phyloP scores from a whole-genome alignment of 2,888 invertebrate genomes.

The Eumerus sabulonum region DNA sequence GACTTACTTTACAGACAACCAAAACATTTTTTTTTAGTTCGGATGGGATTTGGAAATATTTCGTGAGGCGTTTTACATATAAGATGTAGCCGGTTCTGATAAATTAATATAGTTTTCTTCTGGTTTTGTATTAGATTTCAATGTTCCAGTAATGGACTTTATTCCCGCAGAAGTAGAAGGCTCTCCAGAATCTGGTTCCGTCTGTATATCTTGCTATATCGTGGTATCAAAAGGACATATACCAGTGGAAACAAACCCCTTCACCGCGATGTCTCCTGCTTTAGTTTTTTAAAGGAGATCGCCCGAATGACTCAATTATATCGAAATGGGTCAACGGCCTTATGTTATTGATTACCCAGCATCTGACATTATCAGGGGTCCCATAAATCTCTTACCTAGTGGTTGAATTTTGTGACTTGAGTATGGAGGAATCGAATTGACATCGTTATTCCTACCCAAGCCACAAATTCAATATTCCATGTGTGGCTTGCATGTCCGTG shows the following conservation, averaged over 20 bases:
- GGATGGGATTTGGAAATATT: slow-evolving; percentile 19
- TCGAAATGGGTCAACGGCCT: too few relatives aligned
- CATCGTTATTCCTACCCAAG: too few relatives aligned
- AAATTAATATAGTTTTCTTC: neutral
- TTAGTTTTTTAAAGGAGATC: slow-evolving; percentile 29
- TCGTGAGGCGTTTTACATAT: slow-evolving; percentile 9
- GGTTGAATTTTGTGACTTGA: too few relatives aligned
- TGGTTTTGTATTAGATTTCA: slow-evolving; percentile 5
- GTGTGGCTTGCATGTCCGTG: slow-evolving; percentile 16
- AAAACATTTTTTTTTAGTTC: slow-evolving; percentile 3
- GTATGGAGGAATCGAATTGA: slow-evolving; percentile 12
- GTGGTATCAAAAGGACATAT: slow-evolving; percentile 17
- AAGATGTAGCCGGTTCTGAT: neutral
- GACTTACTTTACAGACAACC: too few relatives aligned
- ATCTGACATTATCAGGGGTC: slow-evolving; percentile 32
- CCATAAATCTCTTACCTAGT: too few relatives aligned
- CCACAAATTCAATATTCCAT: too few relatives aligned
- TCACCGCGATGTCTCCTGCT: slow-evolving; percentile 15
- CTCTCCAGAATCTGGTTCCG: slow-evolving; percentile 8
- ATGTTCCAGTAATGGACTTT: slow-evolving; percentile 4
- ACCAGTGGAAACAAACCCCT: too few relatives aligned
- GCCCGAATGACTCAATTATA: slow-evolving; percentile 45
- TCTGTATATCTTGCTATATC: slow-evolving; percentile 5
- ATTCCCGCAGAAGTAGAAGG: slow-evolving; percentile 26
- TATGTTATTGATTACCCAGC: slow-evolving; percentile 39